phyloP scores from a whole-genome alignment of 2,797 vertebrate genomes.

The Enteromius argenteus region DNA sequence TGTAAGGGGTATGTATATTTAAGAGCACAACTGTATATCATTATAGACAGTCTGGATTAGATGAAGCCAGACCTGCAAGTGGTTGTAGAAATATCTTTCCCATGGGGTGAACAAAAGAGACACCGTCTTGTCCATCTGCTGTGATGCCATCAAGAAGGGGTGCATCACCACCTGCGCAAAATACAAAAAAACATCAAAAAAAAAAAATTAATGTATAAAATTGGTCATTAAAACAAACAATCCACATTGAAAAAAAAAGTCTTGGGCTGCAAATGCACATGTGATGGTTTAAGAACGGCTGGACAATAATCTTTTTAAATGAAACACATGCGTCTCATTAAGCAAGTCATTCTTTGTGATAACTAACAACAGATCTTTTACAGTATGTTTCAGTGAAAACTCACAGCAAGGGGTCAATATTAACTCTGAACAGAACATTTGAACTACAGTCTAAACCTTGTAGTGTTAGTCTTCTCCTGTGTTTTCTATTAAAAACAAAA shows the following conservation, averaged over 20 bases:
- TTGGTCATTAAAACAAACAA: not conserved
- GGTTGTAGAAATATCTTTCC: conserved; percentile 91
- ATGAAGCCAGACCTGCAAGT: conserved; percentile 82
- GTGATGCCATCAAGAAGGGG: conserved; percentile 83
- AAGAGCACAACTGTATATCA: not conserved
- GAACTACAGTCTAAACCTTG: not conserved
- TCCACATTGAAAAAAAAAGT: not conserved
- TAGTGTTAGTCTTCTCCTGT: not conserved
- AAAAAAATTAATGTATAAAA: not conserved
- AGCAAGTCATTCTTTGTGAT: not conserved
- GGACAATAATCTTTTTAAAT: not conserved
- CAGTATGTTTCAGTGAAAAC: not conserved
- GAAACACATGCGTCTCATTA: not conserved
- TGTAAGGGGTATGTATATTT: not conserved
- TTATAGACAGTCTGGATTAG: not conserved
- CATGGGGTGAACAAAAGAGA: conserved; percentile 88
- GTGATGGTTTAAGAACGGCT: not conserved
- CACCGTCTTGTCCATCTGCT: conserved; percentile 85
- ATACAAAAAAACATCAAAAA: not conserved
- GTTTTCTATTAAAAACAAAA: not conserved
- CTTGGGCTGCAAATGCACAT: not conserved
- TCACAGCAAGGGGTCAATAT: not conserved
- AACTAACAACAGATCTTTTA: not conserved
- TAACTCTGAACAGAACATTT: not conserved
- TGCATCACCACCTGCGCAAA: conserved; percentile 81